phyloP scores from a whole-genome alignment of 2,888 invertebrate species.

The Hirtodrosophila alboralis region DNA sequence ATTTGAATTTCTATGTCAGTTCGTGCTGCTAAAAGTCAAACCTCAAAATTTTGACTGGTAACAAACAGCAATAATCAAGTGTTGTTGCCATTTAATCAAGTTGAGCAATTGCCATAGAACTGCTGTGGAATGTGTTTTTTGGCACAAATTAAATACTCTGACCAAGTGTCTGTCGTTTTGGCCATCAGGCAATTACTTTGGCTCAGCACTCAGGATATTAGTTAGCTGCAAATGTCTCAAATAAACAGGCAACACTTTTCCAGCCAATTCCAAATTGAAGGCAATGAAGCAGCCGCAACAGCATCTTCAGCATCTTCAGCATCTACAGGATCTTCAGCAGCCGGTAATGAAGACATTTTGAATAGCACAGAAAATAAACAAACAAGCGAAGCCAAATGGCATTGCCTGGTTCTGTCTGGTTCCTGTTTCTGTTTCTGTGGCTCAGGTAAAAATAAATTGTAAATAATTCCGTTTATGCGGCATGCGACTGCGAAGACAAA shows the following conservation, averaged over 20 bases:
- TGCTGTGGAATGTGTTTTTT: constrained; percentile 24
- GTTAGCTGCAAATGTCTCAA: constrained; percentile 58
- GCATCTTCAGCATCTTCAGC: constrained; percentile 34
- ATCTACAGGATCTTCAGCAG: constrained; percentile 34
- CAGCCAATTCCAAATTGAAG: constrained; percentile 55
- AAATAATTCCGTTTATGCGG: constrained; percentile 79
- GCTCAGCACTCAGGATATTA: constrained; percentile 60
- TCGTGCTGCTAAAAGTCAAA: not conserved
- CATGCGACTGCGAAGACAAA: constrained; percentile 74
- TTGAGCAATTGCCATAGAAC: constrained; percentile 35
- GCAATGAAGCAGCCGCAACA: constrained; percentile 55
- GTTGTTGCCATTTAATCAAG: constrained; percentile 52
- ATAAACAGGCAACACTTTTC: constrained; percentile 57
- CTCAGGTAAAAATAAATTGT: constrained; percentile 77
- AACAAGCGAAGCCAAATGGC: constrained; percentile 62
- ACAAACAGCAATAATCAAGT: constrained; percentile 28
- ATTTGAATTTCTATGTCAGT: no score
- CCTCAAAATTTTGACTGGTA: constrained; percentile 7
- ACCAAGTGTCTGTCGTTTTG: constrained; percentile 11
- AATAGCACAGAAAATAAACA: constrained; percentile 67
- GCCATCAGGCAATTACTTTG: constrained; percentile 53
- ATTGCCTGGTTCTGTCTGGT: constrained; percentile 33
- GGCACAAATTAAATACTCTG: constrained; percentile 33
- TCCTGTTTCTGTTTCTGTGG: constrained; percentile 26
- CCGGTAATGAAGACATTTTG: constrained; percentile 76